Evolutionary conservation across 2,888 invertebrate species (phyloP).

Genomic region (Drosophila kuntzei): DNA sequence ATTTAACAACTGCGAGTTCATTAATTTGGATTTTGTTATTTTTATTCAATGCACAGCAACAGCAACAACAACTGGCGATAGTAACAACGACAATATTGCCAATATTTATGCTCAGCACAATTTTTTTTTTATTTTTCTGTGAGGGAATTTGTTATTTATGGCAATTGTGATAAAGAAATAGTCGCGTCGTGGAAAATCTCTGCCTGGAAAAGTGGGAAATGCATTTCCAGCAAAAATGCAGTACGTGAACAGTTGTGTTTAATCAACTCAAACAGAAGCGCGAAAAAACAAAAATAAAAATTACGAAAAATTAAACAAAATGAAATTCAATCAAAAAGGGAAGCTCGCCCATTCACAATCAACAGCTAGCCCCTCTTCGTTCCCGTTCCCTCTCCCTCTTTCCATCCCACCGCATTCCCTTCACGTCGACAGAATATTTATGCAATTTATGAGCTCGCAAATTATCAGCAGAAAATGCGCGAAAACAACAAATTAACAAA

Average conservation of each 20-base stretch:
- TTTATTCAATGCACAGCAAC: constrained; percentile 56
- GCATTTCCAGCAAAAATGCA: constrained; percentile 56
- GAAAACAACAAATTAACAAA: constrained; percentile 57
- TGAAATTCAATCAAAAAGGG: constrained; percentile 52
- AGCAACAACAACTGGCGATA: constrained; percentile 29
- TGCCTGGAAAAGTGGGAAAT: constrained; percentile 47
- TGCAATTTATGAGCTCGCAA: constrained; percentile 64
- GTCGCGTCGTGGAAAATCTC: constrained; percentile 34
- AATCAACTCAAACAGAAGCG: constrained; percentile 70
- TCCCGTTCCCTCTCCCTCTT: not conserved
- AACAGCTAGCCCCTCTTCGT: constrained; percentile 6
- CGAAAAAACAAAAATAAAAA: constrained; percentile 16
- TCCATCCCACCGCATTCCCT: not conserved
- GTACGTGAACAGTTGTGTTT: constrained; percentile 70
- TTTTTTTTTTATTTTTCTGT: constrained; percentile 21
- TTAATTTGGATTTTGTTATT: constrained; percentile 80
- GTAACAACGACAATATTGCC: constrained; percentile 52
- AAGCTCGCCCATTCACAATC: constrained; percentile 32
- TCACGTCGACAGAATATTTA: constrained; percentile 35
- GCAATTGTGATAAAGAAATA: constrained; percentile 61
- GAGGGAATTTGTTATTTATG: constrained; percentile 61
- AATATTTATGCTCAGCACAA: constrained; percentile 62
- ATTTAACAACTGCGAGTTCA: constrained; percentile 67
- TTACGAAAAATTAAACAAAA: constrained; percentile 14
- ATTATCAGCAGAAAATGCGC: constrained; percentile 62